Evolutionary conservation across 2,888 invertebrate species (phyloP).

Genomic region (Omphaloscelis lunosa): DNA sequence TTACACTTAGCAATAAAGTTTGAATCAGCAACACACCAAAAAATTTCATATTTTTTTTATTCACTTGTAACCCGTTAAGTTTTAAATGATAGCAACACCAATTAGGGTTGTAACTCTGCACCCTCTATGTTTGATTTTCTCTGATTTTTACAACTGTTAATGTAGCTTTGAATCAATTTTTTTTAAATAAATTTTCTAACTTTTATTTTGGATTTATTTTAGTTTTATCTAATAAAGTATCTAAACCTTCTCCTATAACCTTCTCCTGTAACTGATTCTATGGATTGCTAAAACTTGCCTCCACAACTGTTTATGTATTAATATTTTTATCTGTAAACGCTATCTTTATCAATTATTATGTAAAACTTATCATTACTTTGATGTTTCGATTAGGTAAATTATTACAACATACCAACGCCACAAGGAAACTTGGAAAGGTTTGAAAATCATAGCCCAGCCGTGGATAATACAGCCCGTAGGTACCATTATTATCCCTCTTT

Average conservation of each 20-base stretch:
- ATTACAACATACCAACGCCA: slow-evolving; percentile 3
- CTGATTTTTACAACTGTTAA: not conserved
- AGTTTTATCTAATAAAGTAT: not conserved
- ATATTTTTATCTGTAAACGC: slow-evolving; percentile 40
- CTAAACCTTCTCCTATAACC: not conserved
- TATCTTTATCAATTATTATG: slow-evolving; percentile 45
- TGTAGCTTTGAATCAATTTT: not conserved
- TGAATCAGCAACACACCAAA: slow-evolving; percentile 33
- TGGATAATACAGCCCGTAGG: no score
- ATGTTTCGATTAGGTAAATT: slow-evolving; percentile 29
- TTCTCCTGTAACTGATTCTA: not conserved
- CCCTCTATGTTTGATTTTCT: not conserved
- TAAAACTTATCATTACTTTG: slow-evolving; percentile 26
- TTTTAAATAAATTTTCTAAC: not conserved
- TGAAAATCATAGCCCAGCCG: not conserved
- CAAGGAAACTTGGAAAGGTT: not conserved
- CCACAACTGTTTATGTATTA: slow-evolving; percentile 40
- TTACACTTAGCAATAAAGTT: slow-evolving; percentile 45
- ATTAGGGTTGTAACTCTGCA: not conserved
- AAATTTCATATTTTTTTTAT: slow-evolving; percentile 6
- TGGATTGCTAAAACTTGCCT: not conserved
- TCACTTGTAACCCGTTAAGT: not conserved
- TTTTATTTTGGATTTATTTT: not conserved
- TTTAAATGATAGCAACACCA: not conserved
- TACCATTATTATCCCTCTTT: no score